Conservation (phyloP, 2,113 vertebrate species). For the Sakesphorus luctuosus region DNA sequence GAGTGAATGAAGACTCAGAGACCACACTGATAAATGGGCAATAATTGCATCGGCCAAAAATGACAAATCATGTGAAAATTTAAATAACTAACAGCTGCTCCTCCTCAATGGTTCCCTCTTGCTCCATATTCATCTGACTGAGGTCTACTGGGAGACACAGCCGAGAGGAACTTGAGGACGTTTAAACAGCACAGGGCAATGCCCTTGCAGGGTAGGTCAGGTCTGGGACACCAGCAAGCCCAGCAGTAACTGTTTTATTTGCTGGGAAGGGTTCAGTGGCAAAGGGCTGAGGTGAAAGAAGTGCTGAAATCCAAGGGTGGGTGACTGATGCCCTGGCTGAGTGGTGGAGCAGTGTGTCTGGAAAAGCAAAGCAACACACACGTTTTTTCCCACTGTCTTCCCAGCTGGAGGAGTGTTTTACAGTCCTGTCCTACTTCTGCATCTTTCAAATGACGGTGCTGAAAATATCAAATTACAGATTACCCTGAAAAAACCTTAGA, state of each 20-base stretch:
- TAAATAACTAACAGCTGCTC: background rate
- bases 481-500: background rate
- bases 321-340: background rate
- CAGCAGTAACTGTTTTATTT: background rate
- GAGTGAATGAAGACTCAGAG: background rate
- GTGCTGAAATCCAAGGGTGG: background rate
- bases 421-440: background rate
- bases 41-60: background rate
- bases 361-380: background rate
- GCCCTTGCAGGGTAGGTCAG: background rate
- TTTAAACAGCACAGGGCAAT: background rate
- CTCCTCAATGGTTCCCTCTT: background rate
- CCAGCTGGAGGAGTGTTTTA: background rate
- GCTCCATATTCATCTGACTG: background rate
- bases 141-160: background rate
- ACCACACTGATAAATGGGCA: background rate
- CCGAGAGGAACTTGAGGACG: background rate
- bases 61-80: background rate
- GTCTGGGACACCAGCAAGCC: background rate
- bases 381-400: background rate
- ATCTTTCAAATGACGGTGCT: background rate
- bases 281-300: background rate
- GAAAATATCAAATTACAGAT: background rate
- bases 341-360: background rate
- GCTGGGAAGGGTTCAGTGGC: background rate